Evolutionary conservation across 2,888 invertebrate genomes (phyloP).

Genomic region (Mimumesa dahlbomi): DNA sequence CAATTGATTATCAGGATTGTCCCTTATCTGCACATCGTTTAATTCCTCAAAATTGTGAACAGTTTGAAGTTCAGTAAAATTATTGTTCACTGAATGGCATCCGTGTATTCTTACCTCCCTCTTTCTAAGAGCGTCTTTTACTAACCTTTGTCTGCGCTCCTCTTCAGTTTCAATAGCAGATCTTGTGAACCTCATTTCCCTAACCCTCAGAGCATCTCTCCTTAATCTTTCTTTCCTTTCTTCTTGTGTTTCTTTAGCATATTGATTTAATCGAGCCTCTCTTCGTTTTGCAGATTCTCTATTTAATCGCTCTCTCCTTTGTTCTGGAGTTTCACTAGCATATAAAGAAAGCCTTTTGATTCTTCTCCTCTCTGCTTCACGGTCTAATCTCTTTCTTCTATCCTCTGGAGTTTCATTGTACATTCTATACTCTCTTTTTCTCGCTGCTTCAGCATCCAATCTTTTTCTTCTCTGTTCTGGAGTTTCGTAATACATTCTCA

Average conservation of each 20-base stretch:
- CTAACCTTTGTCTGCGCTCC: conserved; percentile 71
- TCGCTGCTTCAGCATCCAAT: conserved; percentile 71
- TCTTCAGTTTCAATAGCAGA: conserved; percentile 74
- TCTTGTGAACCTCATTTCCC: conserved; percentile 74
- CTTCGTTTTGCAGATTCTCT: conserved; percentile 71
- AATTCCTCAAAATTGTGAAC: conserved; percentile 70
- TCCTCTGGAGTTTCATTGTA: conserved; percentile 73
- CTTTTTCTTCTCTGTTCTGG: conserved; percentile 72
- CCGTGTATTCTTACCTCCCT: conserved; percentile 71
- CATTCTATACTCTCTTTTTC: conserved; percentile 73
- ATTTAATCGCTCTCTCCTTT: conserved; percentile 69
- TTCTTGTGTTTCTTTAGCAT: conserved; percentile 72
- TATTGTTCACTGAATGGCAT: conserved; percentile 58
- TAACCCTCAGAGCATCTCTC: conserved; percentile 72
- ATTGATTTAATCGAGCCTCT: conserved; percentile 70
- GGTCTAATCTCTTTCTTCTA: conserved; percentile 69
- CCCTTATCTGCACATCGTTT: conserved; percentile 68
- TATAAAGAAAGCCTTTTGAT: conserved; percentile 70
- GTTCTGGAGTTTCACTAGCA: conserved; percentile 70
- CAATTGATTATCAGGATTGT: conserved; percentile 66
- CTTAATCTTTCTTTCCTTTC: conserved; percentile 69
- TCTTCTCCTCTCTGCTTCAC: conserved; percentile 72
- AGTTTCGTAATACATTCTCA: conserved; percentile 73
- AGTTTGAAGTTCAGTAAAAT: conserved; percentile 67
- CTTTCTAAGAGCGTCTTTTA: conserved; percentile 73